phyloP scores from a whole-genome alignment of 2,113 vertebrate species.

The Takifugu flavidus region DNA sequence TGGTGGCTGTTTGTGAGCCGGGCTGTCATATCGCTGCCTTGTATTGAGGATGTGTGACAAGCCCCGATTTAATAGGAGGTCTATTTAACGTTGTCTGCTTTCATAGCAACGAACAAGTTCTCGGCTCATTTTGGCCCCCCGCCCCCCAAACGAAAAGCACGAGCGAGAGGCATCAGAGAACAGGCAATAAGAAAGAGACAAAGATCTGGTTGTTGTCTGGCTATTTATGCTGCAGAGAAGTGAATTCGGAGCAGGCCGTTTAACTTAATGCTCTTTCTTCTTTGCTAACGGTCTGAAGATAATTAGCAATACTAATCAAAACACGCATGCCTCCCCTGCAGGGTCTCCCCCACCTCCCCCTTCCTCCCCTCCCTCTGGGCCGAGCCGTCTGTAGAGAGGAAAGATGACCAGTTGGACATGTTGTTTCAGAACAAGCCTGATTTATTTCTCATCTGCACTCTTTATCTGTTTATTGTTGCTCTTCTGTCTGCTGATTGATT shows the following conservation, averaged over 20 bases:
- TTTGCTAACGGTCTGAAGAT: constrained; percentile 63
- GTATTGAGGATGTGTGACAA: constrained; percentile 35
- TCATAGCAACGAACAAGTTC: constrained; percentile 49
- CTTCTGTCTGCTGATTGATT: too few relatives aligned
- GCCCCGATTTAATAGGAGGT: constrained; percentile 38
- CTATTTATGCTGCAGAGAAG: constrained; percentile 63
- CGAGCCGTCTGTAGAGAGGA: constrained; percentile 49
- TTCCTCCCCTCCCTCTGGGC: constrained; percentile 23
- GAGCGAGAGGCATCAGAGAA: background rate
- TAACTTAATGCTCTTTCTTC: constrained; percentile 64
- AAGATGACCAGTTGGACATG: constrained; percentile 42
- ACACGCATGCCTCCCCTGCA: constrained; percentile 57
- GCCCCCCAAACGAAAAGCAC: constrained; percentile 31
- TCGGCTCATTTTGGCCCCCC: constrained; percentile 37
- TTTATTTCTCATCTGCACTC: constrained; percentile 41
- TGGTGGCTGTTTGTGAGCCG: constrained; percentile 11
- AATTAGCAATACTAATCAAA: constrained; percentile 72
- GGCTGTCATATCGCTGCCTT: constrained; percentile 24
- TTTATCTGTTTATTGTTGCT: constrained; percentile 12
- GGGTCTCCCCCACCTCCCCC: constrained; percentile 29
- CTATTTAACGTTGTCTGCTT: constrained; percentile 52
- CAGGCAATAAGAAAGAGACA: constrained; percentile 40
- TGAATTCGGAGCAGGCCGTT: constrained; percentile 62
- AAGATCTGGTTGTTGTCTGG: constrained; percentile 44
- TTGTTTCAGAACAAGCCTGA: constrained; percentile 13